phyloP scores from a whole-genome alignment of 2,888 invertebrate species.

The Lasioglossum vierecki region DNA sequence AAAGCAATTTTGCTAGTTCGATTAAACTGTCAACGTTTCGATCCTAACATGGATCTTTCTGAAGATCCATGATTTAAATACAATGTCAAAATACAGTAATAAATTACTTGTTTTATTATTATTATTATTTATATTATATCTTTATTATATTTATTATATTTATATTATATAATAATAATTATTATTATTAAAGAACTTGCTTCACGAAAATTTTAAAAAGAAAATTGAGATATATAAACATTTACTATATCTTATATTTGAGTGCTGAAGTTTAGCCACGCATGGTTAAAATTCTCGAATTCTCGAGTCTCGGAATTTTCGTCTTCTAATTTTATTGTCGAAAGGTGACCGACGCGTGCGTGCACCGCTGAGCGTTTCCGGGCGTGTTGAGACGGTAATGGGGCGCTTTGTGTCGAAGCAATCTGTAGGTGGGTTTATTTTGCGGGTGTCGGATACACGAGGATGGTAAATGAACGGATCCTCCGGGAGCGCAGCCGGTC shows the following conservation, averaged over 20 bases:
- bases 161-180: too few relatives aligned
- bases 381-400: slow-evolving; percentile 7
- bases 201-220: too few relatives aligned
- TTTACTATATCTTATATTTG: neutral
- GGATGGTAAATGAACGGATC: slow-evolving; percentile 48
- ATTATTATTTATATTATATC: too few relatives aligned
- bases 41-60: too few relatives aligned
- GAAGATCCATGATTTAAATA: too few relatives aligned
- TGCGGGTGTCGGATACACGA: slow-evolving; percentile 53
- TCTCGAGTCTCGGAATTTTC: neutral
- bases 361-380: neutral
- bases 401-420: slow-evolving; percentile 16
- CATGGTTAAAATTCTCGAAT: neutral
- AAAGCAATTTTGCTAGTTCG: too few relatives aligned
- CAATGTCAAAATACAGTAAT: too few relatives aligned
- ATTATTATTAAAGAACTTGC: too few relatives aligned
- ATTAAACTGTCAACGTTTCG: too few relatives aligned
- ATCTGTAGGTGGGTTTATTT: slow-evolving; percentile 49
- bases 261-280: neutral
- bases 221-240: too few relatives aligned
- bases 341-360: neutral
- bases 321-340: neutral
- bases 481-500: slow-evolving; percentile 17
- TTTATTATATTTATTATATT: too few relatives aligned
- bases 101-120: too few relatives aligned